Evolutionary conservation across 2,797 vertebrate genomes (phyloP), one percentile per base, ranked within the genome.

Genomic region (Semaprochilodus insignis): DNA sequence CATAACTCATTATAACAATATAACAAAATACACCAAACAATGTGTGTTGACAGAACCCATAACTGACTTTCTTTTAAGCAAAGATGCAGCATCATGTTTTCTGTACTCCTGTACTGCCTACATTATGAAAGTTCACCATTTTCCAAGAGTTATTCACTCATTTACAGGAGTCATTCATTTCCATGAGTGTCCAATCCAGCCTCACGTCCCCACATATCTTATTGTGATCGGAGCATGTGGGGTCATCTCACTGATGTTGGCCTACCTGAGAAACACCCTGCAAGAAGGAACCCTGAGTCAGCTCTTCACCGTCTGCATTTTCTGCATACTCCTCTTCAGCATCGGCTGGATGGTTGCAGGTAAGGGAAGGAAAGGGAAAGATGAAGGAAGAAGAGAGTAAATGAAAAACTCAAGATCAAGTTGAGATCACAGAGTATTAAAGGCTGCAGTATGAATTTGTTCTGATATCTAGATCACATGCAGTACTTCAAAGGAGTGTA

Each of bases 141-240:
- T 48, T 48, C 44, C 44, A 11, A 11, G 8, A 19, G 13, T 36
- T 63, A 31, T 11, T 54, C 52, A 36, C 21, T 44, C 57, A n/a
- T 69, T 63, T 74, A 21, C 63, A 88, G 86, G 86, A 59, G 14
- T 72, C 25, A 81, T 81, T 36, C 76, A 89, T 83, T 77, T 78
- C 27, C 74, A 82, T 1, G 79, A 85, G 59, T 89, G 88, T 60
- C 86, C 88, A 3, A 23, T 83, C 55, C 86, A 89, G 62, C 85
- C 78, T n/a, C 67, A 83, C 34, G 77, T 89, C 57, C 88, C 88
- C 11, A 51, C 77, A 51, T 87, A 86, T 48, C 63, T 88, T 23
- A 62, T 81, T 27, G 52, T 87, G 66, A 77, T 77, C 5, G 88
- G 88, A 13, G 81, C n/a, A 2, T 75, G 62, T 54, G 83, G 81